Evolutionary conservation across 2,888 invertebrate genomes (phyloP), one percentile per base, ranked within the genome.

Genomic region (Drosophila barbarae): DNA sequence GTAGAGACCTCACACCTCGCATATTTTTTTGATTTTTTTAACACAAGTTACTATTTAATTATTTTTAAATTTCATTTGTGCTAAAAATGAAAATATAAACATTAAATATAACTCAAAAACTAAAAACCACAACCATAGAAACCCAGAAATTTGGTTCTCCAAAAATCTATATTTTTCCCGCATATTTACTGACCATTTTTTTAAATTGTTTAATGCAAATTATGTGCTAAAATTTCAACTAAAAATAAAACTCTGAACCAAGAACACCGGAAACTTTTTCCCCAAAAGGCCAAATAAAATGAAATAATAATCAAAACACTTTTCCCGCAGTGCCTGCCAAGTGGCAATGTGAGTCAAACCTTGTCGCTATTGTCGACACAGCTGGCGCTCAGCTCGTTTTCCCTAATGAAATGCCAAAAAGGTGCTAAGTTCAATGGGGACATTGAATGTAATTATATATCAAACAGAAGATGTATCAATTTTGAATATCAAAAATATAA

Each of bases 291-390:
- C 13, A 18, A 5, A 5, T 3, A 39, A 7, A 23, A 23, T 12
- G 1, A 13, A 13, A 21, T 39, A 9, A 2, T 2, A n/a, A 8
- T 7, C 1, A 13, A 46, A 46, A 26, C 18, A 5, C 26, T 13
- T 42, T 58, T 58, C 13, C 9, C 35, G 1, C 58, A 58, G 58
- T 59, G 55, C 35, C 8, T 13, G 34, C 2, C 2, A 26, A 44
- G 35, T 58, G 42, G 12, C 34, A 13, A 39, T 58, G 72, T 72
- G 56, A 46, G 55, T 60, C 56, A 32, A 46, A 44, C 50, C 72
- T 52, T 39, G 46, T 35, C 28, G 38, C 34, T 36, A 39, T 42
- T 58, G 38, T 41, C 35, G 58, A 35, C 63, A 63, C 67, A 66
- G 63, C 57, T 64, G 56, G 64, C 44, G 42, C 21, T 50, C 32